Evolutionary conservation across 2,888 invertebrate genomes (phyloP).

Genomic region (Sesamia inferens): DNA sequence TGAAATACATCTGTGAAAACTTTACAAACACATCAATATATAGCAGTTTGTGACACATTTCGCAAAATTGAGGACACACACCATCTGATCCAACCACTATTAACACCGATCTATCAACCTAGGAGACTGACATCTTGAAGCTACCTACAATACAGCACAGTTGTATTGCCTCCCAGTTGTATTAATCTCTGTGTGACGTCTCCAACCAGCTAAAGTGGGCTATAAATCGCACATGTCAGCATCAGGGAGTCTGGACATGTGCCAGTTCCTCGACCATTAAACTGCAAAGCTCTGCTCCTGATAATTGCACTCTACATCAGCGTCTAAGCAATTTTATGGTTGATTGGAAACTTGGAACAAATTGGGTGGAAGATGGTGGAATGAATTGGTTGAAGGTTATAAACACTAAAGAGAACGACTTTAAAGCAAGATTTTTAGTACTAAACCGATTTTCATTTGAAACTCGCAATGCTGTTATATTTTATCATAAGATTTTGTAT

Average conservation of each 20-base stretch:
- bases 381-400: not conserved
- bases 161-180: constrained; percentile 1
- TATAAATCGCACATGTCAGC: constrained; percentile 62
- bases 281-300: constrained; percentile 39
- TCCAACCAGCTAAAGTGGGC: constrained; percentile 35
- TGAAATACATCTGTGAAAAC: no score
- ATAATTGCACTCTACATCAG: constrained; percentile 52
- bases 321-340: constrained; percentile 34
- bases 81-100: not conserved
- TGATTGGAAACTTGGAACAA: constrained; percentile 27
- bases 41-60: not conserved
- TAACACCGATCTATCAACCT: constrained; percentile 18
- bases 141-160: not conserved
- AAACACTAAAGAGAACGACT: no score
- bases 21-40: not conserved
- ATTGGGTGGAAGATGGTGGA: constrained; percentile 13
- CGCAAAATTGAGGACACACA: not conserved
- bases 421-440: not conserved
- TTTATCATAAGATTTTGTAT: not conserved
- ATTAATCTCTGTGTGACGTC: constrained; percentile 34
- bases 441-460: not conserved
- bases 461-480: not conserved
- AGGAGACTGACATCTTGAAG: not conserved
- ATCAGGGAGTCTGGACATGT: constrained; percentile 48
- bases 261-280: constrained; percentile 48